Conservation (phyloP, 2,888 invertebrate species). For the Aquatica leii region DNA sequence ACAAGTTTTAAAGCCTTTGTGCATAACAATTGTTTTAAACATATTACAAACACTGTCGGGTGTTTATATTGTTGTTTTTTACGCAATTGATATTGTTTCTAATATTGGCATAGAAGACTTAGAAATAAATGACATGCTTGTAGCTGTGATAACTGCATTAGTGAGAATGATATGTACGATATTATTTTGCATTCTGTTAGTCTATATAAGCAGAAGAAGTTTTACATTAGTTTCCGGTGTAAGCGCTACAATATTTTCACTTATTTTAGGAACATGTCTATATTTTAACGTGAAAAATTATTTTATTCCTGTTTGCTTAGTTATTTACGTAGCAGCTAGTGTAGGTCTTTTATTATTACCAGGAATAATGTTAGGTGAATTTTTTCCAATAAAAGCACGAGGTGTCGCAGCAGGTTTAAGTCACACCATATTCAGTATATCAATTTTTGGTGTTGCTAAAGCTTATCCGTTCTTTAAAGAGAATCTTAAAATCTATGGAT, state of each 20-base stretch:
- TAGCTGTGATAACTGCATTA: constrained; percentile 74
- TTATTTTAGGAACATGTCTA: constrained; percentile 64
- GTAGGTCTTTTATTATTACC: constrained; percentile 79
- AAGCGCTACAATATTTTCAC: background rate
- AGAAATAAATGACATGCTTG: constrained; percentile 61
- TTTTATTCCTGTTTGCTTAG: constrained; percentile 11
- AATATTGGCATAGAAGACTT: constrained; percentile 62
- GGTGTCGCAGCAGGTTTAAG: constrained; percentile 78
- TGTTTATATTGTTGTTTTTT: constrained; percentile 81
- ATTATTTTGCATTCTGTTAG: constrained; percentile 71
- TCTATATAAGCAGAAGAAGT: constrained; percentile 70
- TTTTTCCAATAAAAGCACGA: constrained; percentile 76
- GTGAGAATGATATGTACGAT: constrained; percentile 72
- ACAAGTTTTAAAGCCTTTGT: constrained; percentile 74
- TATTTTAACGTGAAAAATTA: constrained; percentile 50
- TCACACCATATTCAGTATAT: constrained; percentile 74
- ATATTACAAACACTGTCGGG: constrained; percentile 77
- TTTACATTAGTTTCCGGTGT: constrained; percentile 71
- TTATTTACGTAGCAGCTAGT: constrained; percentile 69
- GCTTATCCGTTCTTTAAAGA: constrained; percentile 71
- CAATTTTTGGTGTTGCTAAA: constrained; percentile 74
- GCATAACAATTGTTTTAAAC: constrained; percentile 77
- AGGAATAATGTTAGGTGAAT: constrained; percentile 79
- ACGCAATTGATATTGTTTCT: constrained; percentile 76
- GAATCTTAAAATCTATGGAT: constrained; percentile 69